Base-by-base conservation (phyloP, 1,140 invertebrate genomes). In the Dufourea novaeangliae region DNA sequence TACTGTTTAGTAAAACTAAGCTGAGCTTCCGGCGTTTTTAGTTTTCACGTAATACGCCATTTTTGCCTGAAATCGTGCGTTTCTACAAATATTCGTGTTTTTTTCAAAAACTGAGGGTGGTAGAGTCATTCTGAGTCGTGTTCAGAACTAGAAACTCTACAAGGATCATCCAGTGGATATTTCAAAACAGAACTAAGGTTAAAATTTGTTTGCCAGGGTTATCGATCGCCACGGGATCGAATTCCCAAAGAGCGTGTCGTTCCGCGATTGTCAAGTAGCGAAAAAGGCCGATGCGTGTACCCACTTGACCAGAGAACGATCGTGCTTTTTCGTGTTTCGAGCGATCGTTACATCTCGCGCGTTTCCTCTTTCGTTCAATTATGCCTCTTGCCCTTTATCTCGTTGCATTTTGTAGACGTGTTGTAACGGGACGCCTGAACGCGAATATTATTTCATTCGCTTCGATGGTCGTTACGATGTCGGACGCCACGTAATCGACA, bases 221-320 rank as follows among this genome's bases (percentile, higher is more conserved):
- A 76, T 76, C 25, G 64, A 69, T 59, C 50, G 39, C 50, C 73
- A 22, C 11, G 39, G 46, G 46, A 59, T 67, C 73, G 32, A 68
- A 46, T 10, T n/a, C 14, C 46, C 17, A 14, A 14, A 10, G 25
- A 27, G 73, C 27, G 69, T 76, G 69, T 37, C 20, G 54, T 61
- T 12, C 29, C 20, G 25, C 25, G 25, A 54, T 66, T 29, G 73
- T 59, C 64, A 61, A 59, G 54, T 61, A 39, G 73, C 22, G n/a
- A 20, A 50, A 76, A 76, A 59, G 66, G 41, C n/a, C 8, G 39
- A n/a, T 32, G 27, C 27, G 2, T 5, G 41, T 46, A n/a, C 29
- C 29, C 20, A 61, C 32, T n/a, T n/a, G n/a, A 17, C 20, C 5
- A 25, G 5, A 22, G 5, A 14, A 34, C 37, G 32, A 56, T 74